Conservation (phyloP, 2,888 invertebrate genomes). For the Lepidochrysops patricia region DNA sequence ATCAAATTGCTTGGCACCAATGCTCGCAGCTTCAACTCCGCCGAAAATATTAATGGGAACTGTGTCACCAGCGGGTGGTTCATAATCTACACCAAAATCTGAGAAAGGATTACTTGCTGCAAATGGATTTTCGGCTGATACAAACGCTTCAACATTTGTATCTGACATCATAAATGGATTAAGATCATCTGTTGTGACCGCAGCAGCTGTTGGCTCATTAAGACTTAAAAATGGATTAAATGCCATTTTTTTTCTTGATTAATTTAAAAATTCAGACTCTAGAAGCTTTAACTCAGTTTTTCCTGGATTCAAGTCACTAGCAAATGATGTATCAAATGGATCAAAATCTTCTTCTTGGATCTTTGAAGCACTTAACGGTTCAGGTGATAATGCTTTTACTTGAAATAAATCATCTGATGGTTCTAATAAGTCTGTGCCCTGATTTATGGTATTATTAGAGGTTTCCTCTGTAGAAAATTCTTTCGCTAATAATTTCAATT, state of each 20-base stretch:
- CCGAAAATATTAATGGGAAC: constrained; percentile 62
- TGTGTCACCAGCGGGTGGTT: constrained; percentile 53
- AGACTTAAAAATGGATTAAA: constrained; percentile 86
- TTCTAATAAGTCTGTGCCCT: constrained; percentile 53
- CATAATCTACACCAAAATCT: constrained; percentile 60
- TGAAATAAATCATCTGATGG: constrained; percentile 74
- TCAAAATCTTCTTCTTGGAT: constrained; percentile 71
- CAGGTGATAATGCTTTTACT: constrained; percentile 83
- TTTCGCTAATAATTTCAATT: constrained; percentile 83
- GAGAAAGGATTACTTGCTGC: constrained; percentile 81
- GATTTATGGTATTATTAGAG: constrained; percentile 42
- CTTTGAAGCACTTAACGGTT: constrained; percentile 49
- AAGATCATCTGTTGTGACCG: constrained; percentile 66
- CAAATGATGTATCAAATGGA: constrained; percentile 90
- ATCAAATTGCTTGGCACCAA: constrained; percentile 49
- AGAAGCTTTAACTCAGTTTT: constrained; percentile 84
- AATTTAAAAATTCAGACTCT: constrained; percentile 80
- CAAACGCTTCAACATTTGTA: constrained; percentile 37
- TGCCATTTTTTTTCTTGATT: constrained; percentile 70
- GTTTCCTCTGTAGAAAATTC: constrained; percentile 78
- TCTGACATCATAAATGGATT: constrained; percentile 81
- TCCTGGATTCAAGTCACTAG: constrained; percentile 82
- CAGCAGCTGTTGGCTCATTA: constrained; percentile 75
- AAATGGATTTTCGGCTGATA: constrained; percentile 81
- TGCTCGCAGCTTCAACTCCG: constrained; percentile 42